Base-by-base conservation (phyloP, 2,888 invertebrate genomes). In the Drosophila formosana region DNA sequence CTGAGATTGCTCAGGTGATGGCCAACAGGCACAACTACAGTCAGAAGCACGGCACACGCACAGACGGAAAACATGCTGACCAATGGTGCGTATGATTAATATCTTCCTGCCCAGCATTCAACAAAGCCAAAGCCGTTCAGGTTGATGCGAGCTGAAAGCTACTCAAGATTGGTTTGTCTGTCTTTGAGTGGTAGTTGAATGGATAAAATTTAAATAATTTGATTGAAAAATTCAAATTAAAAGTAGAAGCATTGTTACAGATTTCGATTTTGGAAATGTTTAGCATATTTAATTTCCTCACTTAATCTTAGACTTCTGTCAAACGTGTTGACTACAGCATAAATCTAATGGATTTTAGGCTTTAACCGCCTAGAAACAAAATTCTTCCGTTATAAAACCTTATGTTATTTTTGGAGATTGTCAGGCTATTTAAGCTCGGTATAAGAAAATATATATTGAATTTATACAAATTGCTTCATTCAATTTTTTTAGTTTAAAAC, bases 31-130 rank as follows among this genome's bases (percentile, higher is more conserved):
- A 43, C 53, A 18, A 18, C 18, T 18, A 18, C 18, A n/a, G n/a
- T n/a, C n/a, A n/a, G n/a, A n/a, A n/a, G 1, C 18, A 1, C 18
- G 1, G n/a, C 23, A 56, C 45, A 9, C 55, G 11, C 18, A 26
- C 3, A 7, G 3, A 52, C 25, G 13, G 37, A 32, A 52, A 39
- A 43, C 28, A 51, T 49, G 61, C 58, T 71, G 83, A 57, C 73
- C 82, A 82, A 86, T 72, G 81, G 57, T 70, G 83, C 86, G 82
- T 86, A 80, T 86, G 83, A 86, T 86, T 80, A 78, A 86, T 78
- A 68, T 55, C 26, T 43, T 43, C 43, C 30, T 34, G 23, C 32
- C 25, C 26, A 30, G 26, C 39, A 45, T 57, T 39, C 9, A 46
- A 13, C 13, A 25, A 46, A 45, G 4, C 32, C 11, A 1, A 28